A percentile compares a stretch with the other conserved stretches of the same genome.
Evolutionary conservation across 1,140 invertebrate species (phyloP).

Genomic region (Zaprionus inermis): DNA sequence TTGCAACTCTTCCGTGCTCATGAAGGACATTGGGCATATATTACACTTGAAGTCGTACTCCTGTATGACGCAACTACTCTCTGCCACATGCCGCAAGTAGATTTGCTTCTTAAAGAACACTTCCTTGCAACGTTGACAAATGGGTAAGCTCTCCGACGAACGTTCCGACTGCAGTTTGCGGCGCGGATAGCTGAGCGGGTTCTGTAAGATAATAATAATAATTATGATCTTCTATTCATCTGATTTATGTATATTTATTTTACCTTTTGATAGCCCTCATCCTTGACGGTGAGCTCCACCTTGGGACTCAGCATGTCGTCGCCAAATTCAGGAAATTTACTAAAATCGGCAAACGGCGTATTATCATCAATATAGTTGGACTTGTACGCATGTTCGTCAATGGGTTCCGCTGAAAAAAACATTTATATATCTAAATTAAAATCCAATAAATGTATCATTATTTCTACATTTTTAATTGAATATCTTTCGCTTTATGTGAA

Average conservation of each 20-base stretch:
- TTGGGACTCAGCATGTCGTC: slow-evolving; percentile 72
- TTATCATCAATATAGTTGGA: slow-evolving; percentile 74
- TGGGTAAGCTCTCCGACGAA: slow-evolving; percentile 60
- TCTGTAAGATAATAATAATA: slow-evolving; percentile 31
- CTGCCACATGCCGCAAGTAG: slow-evolving; percentile 71
- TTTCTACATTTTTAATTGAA: slow-evolving; percentile 21
- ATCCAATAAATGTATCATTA: not conserved
- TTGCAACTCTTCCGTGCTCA: slow-evolving; percentile 67
- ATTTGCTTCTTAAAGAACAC: slow-evolving; percentile 79
- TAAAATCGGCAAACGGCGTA: slow-evolving; percentile 71
- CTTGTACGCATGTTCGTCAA: slow-evolving; percentile 70
- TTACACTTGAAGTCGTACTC: slow-evolving; percentile 80
- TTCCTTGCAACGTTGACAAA: slow-evolving; percentile 81
- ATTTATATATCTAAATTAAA: slow-evolving; percentile 8
- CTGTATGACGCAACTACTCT: slow-evolving; percentile 71
- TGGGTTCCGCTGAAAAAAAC: slow-evolving; percentile 58
- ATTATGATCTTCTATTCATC: not conserved
- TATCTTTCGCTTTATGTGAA: slow-evolving; percentile 8
- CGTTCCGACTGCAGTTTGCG: slow-evolving; percentile 74
- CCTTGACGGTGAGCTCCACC: slow-evolving; percentile 61
- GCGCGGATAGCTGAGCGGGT: slow-evolving; percentile 65
- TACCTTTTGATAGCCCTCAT: slow-evolving; percentile 63
- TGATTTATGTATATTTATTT: not conserved
- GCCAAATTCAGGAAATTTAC: slow-evolving; percentile 61
- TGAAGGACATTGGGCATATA: slow-evolving; percentile 81